Evolutionary conservation across 2,888 invertebrate species (phyloP).

Genomic region (Shargacucullia verbasci): DNA sequence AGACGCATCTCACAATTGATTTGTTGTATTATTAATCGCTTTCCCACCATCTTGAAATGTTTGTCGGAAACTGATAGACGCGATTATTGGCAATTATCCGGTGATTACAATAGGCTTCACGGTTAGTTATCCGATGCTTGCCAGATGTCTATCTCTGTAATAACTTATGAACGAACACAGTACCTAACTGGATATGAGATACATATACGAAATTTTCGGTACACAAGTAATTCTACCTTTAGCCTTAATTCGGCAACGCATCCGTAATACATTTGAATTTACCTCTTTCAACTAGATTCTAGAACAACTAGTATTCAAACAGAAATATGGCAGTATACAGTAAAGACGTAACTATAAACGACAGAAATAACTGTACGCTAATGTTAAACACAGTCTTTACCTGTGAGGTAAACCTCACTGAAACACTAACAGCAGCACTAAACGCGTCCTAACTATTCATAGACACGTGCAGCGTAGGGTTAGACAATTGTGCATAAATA

Average conservation of each 20-base stretch:
- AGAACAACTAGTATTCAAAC: constrained; percentile 1
- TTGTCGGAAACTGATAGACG: constrained; percentile 21
- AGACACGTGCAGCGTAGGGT: constrained; percentile 20
- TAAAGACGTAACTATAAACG: constrained; percentile 33
- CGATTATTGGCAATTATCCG: constrained; percentile 48
- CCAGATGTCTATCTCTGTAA: constrained; percentile 18
- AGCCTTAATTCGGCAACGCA: too few relatives aligned
- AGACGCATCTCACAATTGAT: background rate
- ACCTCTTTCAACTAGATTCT: background rate
- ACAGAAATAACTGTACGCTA: constrained; percentile 31
- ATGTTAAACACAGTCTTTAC: constrained; percentile 12
- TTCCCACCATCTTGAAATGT: constrained; percentile 15
- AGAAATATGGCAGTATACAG: constrained; percentile 26
- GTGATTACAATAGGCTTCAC: constrained; percentile 43
- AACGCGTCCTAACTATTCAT: constrained; percentile 34
- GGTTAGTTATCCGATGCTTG: constrained; percentile 37
- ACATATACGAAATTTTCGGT: background rate
- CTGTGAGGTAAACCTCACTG: constrained; percentile 12
- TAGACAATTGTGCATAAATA: constrained; percentile 45
- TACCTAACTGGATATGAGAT: background rate
- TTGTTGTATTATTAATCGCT: constrained; percentile 9
- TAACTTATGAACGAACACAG: constrained; percentile 3
- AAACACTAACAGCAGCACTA: constrained; percentile 25
- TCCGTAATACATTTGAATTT: too few relatives aligned
- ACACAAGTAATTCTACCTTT: too few relatives aligned